A percentile compares a stretch with the other conserved stretches of the same genome.
Conservation (phyloP, 2,113 vertebrate species). For the Chaetura pelagica region DNA sequence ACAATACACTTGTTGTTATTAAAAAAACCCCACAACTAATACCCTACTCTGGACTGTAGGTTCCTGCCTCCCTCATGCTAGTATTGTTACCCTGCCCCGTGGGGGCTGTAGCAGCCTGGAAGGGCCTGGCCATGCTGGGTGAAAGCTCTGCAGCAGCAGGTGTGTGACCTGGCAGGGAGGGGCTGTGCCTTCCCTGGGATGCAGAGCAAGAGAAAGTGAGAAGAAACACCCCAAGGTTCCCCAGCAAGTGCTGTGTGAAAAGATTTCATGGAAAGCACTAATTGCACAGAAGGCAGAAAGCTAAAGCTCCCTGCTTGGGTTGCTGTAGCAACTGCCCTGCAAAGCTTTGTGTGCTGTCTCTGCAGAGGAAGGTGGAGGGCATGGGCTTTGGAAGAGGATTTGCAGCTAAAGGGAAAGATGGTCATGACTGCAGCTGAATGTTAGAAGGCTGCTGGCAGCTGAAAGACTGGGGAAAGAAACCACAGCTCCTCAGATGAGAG, state of each 20-base stretch:
- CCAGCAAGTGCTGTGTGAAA: not conserved
- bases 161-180: not conserved
- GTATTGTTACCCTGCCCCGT: not conserved
- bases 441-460: not conserved
- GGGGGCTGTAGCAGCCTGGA: no score
- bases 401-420: not conserved
- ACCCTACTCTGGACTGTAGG: not conserved
- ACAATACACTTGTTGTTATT: not conserved
- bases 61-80: fast-evolving
- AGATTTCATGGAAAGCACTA: not conserved
- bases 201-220: not conserved
- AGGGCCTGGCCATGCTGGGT: no score
- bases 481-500: not conserved
- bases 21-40: no score
- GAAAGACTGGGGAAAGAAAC: not conserved
- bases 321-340: constrained; percentile 16
- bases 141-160: not conserved
- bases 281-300: not conserved
- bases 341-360: not conserved
- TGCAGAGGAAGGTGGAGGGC: not conserved
- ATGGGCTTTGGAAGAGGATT: not conserved
- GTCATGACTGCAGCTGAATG: not conserved
- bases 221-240: not conserved
- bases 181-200: not conserved
- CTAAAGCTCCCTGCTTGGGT: not conserved